These are phyloP conservation scores for Mesitornis unicolor DNA, from an alignment of 2,113 vertebrate species.

Conservation along the genomic window DNA sequence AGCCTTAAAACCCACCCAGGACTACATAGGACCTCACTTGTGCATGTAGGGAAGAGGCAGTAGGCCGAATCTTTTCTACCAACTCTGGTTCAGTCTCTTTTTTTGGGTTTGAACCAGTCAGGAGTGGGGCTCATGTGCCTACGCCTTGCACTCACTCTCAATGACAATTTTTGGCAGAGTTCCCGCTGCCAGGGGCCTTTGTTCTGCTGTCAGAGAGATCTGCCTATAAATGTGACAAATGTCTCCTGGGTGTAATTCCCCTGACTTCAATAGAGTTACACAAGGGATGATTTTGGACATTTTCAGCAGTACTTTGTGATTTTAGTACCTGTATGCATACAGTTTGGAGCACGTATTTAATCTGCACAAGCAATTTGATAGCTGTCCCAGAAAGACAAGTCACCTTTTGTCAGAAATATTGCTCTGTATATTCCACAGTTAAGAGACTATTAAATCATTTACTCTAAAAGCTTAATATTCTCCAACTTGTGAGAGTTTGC, in stretches of 20 bases:
- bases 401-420: constrained; percentile 46
- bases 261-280: constrained; percentile 33
- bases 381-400: constrained; percentile 37
- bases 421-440: constrained; percentile 12
- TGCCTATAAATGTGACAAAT: constrained; percentile 34
- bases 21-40: neutral
- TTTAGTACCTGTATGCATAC: constrained; percentile 22
- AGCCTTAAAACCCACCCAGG: neutral
- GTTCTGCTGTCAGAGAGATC: constrained; percentile 27
- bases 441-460: constrained; percentile 49
- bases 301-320: constrained; percentile 26
- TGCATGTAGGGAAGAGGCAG: neutral
- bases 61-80: neutral
- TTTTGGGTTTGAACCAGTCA: neutral
- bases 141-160: neutral
- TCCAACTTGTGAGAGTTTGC: neutral
- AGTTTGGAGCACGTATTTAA: constrained; percentile 43
- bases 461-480: constrained; percentile 26
- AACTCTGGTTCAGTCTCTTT: fast-evolving
- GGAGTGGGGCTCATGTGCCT: neutral
- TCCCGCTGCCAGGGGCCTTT: neutral
- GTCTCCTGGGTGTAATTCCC: neutral
- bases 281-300: constrained; percentile 35
- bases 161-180: neutral
- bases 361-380: constrained; percentile 51